A percentile compares a stretch with the other conserved stretches of the same genome.
Evolutionary conservation across 2,888 invertebrate species (phyloP).

Genomic region (Heliconius erato): DNA sequence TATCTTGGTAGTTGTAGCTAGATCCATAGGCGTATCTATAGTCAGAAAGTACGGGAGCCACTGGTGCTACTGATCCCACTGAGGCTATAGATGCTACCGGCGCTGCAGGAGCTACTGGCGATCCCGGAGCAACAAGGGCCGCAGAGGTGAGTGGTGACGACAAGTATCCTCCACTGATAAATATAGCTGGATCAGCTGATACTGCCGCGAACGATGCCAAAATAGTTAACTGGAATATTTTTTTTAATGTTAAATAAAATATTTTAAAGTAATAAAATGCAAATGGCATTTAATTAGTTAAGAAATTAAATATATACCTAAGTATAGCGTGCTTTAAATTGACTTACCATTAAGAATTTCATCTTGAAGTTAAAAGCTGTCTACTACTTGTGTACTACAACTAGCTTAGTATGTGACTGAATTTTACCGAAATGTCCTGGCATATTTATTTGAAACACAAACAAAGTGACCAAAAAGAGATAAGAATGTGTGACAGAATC

Average conservation of each 20-base stretch:
- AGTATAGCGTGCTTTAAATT: background rate
- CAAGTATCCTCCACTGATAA: conserved; percentile 56
- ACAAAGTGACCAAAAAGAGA: conserved; percentile 62
- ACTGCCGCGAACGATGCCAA: conserved; percentile 60
- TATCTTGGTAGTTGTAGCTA: conserved; percentile 62
- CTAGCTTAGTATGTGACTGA: conserved; percentile 42
- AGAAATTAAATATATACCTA: background rate
- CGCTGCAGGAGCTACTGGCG: conserved; percentile 51
- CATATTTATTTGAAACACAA: conserved; percentile 75
- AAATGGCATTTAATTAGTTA: background rate
- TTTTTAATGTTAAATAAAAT: background rate
- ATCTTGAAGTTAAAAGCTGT: conserved; percentile 36
- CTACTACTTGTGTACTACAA: conserved; percentile 43
- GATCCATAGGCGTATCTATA: conserved; percentile 65
- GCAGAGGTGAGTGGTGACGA: conserved; percentile 54
- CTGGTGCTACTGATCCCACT: conserved; percentile 52
- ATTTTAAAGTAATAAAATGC: conserved; percentile 7
- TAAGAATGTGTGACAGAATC: conserved; percentile 66
- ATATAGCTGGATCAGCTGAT: conserved; percentile 63
- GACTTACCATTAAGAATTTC: conserved; percentile 50
- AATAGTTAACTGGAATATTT: conserved; percentile 60
- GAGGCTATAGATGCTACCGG: conserved; percentile 48
- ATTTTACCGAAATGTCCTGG: conserved; percentile 44
- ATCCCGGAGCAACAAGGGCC: conserved; percentile 53
- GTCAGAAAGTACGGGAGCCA: conserved; percentile 57